Evolutionary conservation across 2,888 invertebrate genomes (phyloP), one percentile per base, ranked within the genome.

Genomic region (Macaria liturata): DNA sequence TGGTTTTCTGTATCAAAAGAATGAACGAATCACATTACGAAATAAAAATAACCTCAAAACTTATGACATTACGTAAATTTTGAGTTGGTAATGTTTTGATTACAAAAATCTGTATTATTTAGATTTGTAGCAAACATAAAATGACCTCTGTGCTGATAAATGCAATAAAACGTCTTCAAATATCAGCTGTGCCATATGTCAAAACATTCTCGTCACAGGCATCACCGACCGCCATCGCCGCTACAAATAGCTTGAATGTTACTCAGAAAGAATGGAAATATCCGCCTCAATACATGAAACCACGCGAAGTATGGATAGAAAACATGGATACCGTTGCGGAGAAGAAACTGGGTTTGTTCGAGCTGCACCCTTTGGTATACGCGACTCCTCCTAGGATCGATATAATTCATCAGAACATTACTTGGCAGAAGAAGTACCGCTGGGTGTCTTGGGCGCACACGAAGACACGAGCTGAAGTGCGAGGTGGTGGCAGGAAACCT

Each of bases 401-500:
- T 82, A 85, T 98, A 8, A 95, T 99, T 53, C 95, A 96, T 65
- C 93, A 94, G 65, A 99, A 99, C 92, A 88, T 97, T 32, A 85
- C 90, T 51, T 99, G 99, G 98, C 98, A 99, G 81, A 88, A 73
- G 64, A 92, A 95, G 65, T 98, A 97, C 81, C 93, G 95, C 79
- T 95, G 92, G 89, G 96, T 99, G 83, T 95, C 95, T 70, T 97
- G 95, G 92, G 95, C 95, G 0, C 93, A 96, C 71, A 93, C 95
- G 2, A 96, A 96, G 80, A 94, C 95, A 0, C 92, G 97, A 56
- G 95, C 96, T 0, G 99, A 99, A 90, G 95, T 97, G 55, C 91
- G 94, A 49, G 98, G 98, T 42, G 97, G 98, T 53, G 98, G 98
- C 0, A 93, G 94, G 32, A 99, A 99, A 75, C 99, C 99, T 0